These are phyloP conservation scores for Oligia latruncula DNA, from an alignment of 2,888 invertebrate genomes.

Conservation along the genomic window DNA sequence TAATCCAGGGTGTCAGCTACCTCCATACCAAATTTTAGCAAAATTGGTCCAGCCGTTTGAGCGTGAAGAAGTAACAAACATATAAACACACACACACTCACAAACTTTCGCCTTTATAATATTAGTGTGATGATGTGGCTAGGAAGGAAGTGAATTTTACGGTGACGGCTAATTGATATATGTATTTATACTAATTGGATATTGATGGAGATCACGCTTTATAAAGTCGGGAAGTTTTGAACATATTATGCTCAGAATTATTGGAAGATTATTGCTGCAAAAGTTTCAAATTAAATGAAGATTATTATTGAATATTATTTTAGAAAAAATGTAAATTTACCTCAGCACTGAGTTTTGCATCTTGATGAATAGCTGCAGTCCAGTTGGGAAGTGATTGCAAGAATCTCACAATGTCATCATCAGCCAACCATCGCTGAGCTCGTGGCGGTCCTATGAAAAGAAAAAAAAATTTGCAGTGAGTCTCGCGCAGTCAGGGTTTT, in stretches of 20 bases:
- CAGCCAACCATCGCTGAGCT: conserved; percentile 92
- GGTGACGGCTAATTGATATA: neutral
- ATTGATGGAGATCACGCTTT: neutral
- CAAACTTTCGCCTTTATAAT: too few relatives aligned
- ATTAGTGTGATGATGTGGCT: neutral
- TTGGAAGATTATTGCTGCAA: neutral
- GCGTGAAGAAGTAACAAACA: too few relatives aligned
- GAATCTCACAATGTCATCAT: conserved; percentile 98
- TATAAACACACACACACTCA: too few relatives aligned
- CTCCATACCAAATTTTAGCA: too few relatives aligned
- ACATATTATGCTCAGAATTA: neutral
- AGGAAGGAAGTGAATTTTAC: neutral
- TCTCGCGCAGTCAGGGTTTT: too few relatives aligned
- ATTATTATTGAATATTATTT: neutral
- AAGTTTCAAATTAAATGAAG: neutral
- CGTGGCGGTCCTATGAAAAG: conserved; percentile 33
- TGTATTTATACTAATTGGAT: neutral
- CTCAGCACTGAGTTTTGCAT: conserved; percentile 57
- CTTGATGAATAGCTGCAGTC: conserved; percentile 67
- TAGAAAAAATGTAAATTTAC: conserved; percentile 37
- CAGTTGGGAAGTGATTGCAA: conserved; percentile 92
- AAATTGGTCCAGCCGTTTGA: too few relatives aligned
- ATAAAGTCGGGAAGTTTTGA: neutral
- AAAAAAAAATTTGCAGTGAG: neutral
- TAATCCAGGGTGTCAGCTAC: too few relatives aligned